A percentile compares a stretch with the other conserved stretches of the same genome.
Conservation (phyloP, 2,113 vertebrate genomes). For the Himantopus leucocephalus region DNA sequence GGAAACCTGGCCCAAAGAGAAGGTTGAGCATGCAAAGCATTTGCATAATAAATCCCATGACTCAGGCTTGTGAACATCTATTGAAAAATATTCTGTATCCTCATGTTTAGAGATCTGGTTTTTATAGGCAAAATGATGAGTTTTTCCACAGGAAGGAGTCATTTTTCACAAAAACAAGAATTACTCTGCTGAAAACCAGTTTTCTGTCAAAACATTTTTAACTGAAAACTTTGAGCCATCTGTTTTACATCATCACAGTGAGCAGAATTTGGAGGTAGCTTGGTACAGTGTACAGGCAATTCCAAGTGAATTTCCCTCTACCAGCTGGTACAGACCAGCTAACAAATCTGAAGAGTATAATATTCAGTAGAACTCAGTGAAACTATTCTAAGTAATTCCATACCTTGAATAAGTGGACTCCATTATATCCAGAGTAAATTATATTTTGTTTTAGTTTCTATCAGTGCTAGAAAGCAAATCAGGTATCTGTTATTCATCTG, state of each 20-base stretch:
- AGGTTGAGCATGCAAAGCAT: not conserved
- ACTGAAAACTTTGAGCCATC: constrained; percentile 3
- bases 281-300: not conserved
- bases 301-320: not conserved
- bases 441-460: not conserved
- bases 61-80: not conserved
- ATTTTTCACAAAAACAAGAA: constrained; percentile 15
- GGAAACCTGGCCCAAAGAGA: not conserved
- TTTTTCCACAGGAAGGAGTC: not conserved
- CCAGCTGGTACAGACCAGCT: not conserved
- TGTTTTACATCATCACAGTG: constrained; percentile 11
- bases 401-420: not conserved
- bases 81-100: not conserved
- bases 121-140: not conserved
- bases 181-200: not conserved
- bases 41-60: not conserved
- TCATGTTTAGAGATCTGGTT: not conserved
- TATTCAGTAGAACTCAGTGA: not conserved
- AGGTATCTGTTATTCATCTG: not conserved
- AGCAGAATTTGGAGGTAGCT: not conserved
- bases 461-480: not conserved
- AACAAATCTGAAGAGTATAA: not conserved
- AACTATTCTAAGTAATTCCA: not conserved
- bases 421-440: not conserved
- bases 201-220: constrained; percentile 43